Evolutionary conservation across 1,140 invertebrate species (phyloP), one percentile per base, ranked within the genome.

Genomic region (Heterodera carotae): DNA sequence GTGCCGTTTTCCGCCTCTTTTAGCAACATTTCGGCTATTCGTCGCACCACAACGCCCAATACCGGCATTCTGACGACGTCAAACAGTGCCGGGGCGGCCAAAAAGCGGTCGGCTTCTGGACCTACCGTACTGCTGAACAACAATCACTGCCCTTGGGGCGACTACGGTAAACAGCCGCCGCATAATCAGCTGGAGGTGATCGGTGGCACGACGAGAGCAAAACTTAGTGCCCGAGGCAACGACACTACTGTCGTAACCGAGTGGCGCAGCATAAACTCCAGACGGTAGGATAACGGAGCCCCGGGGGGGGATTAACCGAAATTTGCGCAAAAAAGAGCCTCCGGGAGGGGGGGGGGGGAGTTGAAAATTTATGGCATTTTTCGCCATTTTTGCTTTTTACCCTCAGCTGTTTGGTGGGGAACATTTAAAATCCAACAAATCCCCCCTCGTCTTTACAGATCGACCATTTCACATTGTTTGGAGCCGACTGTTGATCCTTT

Each of bases 1-100:
- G 18, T n/a, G 33, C 48, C 27, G 12, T 34, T 64, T n/a, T 64
- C 72, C 25, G 56, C 56, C 10, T 74, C 72, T 25, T 36, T 62
- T 36, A 53, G 25, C 53, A 74, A 74, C 39, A 62, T 62, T 60
- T 74, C 71, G 62, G 22, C 25, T 4, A 22, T 34, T 12, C 62
- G 27, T 27, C 62, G 62, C 10, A 66, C 62, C 2, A 12, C 62
- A 1, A 10, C 62, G 4, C 62, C 62, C 27, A 29, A n/a, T 27
- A 66, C 29, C 18, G 48, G 48, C 15, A 56, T 22, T 56, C 48
- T 18, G 22, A 56, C n/a, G n/a, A n/a, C 48, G 48, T 18, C 48
- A 15, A 56, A 56, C 18, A 18, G 48, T 22, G 48, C 5, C 12
- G 48, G 48, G 48, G 15, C 12, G 48, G 15, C 12, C 12, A 56